phyloP scores from a whole-genome alignment of 1,140 invertebrate species.

The Brachionus paranguensis region DNA sequence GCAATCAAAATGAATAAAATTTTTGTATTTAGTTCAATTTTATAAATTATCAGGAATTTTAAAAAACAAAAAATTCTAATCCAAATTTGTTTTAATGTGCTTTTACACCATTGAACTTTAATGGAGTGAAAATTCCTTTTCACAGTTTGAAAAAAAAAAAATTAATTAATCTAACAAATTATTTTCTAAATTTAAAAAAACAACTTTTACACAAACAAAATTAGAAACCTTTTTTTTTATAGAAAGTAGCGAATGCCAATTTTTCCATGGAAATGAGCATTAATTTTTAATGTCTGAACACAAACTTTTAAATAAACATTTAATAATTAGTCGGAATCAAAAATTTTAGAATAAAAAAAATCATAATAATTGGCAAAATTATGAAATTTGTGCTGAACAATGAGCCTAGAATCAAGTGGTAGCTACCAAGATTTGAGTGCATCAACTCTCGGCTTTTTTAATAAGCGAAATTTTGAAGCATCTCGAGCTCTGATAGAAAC shows the following conservation, averaged over 20 bases:
- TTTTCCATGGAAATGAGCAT: constrained; percentile 30
- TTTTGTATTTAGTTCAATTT: too few relatives aligned
- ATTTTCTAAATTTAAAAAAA: background rate
- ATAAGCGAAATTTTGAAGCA: background rate
- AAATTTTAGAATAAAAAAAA: background rate
- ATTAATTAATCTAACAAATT: background rate
- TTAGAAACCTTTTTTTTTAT: background rate
- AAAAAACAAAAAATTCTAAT: too few relatives aligned
- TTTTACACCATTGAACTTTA: too few relatives aligned
- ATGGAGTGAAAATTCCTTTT: background rate
- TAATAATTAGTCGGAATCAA: background rate
- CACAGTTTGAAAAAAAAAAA: background rate
- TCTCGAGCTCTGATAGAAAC: background rate
- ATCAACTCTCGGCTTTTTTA: background rate
- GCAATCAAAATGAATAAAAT: too few relatives aligned
- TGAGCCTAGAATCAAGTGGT: background rate
- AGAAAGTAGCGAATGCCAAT: background rate
- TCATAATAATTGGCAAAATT: background rate
- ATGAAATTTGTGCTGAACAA: background rate
- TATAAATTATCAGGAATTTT: too few relatives aligned
- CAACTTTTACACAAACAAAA: background rate
- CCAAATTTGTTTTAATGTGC: too few relatives aligned
- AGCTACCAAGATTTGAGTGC: constrained; percentile 6
- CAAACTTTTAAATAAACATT: background rate
- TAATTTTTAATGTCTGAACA: background rate